Conservation (phyloP, 2,113 vertebrate species). For the Mesocricetus auratus region DNA sequence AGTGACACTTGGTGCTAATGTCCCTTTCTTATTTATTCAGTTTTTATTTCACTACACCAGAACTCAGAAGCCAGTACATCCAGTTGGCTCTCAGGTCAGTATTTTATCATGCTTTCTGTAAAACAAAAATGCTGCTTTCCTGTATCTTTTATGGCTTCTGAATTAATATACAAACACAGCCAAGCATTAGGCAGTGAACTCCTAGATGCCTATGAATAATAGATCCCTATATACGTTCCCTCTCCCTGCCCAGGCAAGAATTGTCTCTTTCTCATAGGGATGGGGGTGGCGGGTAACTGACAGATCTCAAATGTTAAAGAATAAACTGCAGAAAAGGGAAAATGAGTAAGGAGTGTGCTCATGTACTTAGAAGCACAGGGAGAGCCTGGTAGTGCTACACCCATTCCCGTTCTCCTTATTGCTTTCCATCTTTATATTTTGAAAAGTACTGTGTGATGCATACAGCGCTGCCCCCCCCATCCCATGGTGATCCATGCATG, state of each 20-base stretch:
- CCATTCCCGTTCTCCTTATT: background rate
- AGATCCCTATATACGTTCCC: background rate
- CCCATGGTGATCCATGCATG: background rate
- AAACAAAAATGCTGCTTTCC: background rate
- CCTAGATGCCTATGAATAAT: background rate
- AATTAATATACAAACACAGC: background rate
- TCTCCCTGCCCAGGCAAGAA: background rate
- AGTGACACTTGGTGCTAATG: constrained; percentile 47
- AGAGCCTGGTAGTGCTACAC: background rate
- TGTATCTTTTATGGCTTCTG: background rate
- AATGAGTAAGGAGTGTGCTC: background rate
- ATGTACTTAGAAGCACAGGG: background rate
- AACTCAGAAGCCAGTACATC: constrained; percentile 67
- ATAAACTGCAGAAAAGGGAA: constrained; percentile 6
- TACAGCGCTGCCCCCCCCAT: no score
- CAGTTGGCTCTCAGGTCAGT: constrained; percentile 70
- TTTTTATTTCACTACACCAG: constrained; percentile 85
- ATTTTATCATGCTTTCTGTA: constrained; percentile 66
- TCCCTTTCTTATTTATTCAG: constrained; percentile 55
- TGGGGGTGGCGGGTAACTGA: background rate
- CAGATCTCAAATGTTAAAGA: constrained; percentile 21
- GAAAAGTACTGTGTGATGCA: background rate
- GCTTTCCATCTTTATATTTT: background rate
- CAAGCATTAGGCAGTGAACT: background rate
- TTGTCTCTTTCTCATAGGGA: background rate